Evolutionary conservation across 1,140 invertebrate genomes (phyloP).

Genomic region (Drosophila watanabei): DNA sequence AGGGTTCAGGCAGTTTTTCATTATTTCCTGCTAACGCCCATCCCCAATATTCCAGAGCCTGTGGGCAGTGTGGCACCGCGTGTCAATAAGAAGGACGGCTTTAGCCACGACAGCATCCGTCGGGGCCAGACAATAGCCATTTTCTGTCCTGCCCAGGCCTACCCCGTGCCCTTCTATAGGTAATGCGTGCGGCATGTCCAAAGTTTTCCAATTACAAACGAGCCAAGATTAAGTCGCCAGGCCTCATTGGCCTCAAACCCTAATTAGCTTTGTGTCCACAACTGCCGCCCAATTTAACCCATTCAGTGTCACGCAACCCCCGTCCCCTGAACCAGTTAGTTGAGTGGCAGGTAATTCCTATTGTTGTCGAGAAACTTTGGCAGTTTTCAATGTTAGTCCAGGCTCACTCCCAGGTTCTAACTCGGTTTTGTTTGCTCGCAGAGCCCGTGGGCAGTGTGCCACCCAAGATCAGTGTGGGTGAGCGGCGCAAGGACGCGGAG

Average conservation of each 20-base stretch:
- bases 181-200: conserved; percentile 33
- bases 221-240: conserved; percentile 45
- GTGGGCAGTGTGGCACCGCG: conserved; percentile 91
- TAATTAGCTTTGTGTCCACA: conserved; percentile 56
- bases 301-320: conserved; percentile 54
- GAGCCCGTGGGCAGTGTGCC: conserved; percentile 90
- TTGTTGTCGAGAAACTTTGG: conserved; percentile 31
- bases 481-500: conserved; percentile 87
- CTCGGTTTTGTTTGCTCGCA: conserved; percentile 76
- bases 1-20: conserved; percentile 5
- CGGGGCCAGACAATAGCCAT: conserved; percentile 82
- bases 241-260: conserved; percentile 66
- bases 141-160: conserved; percentile 89
- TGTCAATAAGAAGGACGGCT: conserved; percentile 89
- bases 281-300: conserved; percentile 56
- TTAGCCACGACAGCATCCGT: conserved; percentile 64
- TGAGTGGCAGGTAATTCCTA: conserved; percentile 20
- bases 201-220: conserved; percentile 47
- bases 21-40: background rate
- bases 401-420: background rate
- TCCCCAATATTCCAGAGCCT: conserved; percentile 88
- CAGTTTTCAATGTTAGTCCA: conserved; percentile 64
- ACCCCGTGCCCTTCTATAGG: conserved; percentile 87
- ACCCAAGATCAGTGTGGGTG: conserved; percentile 88
- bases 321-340: background rate